These are phyloP conservation scores for Schlechtendalia chinensis DNA, from an alignment of 1,140 invertebrate genomes.

Conservation along the genomic window DNA sequence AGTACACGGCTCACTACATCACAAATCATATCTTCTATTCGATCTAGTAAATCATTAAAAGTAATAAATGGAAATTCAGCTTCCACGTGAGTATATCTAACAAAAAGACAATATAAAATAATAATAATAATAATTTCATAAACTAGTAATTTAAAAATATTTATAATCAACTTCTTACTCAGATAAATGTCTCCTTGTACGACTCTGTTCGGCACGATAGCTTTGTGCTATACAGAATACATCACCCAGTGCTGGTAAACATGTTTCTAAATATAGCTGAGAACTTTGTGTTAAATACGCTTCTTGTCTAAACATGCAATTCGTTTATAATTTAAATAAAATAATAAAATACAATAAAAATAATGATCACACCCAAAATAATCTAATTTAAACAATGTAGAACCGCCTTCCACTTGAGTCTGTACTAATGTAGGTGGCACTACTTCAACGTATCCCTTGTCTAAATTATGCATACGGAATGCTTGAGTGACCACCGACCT, in stretches of 20 bases:
- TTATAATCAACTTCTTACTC: slow-evolving; percentile 67
- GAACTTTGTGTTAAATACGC: slow-evolving; percentile 97
- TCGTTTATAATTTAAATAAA: slow-evolving; percentile 28
- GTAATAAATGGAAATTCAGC: slow-evolving; percentile 94
- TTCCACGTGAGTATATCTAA: slow-evolving; percentile 92
- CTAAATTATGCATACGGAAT: slow-evolving; percentile 88
- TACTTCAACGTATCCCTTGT: slow-evolving; percentile 86
- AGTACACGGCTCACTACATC: slow-evolving; percentile 93
- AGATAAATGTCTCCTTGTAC: slow-evolving; percentile 93
- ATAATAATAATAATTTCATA: too few species aligned
- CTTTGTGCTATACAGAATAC: slow-evolving; percentile 97
- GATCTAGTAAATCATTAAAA: slow-evolving; percentile 87
- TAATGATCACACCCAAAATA: slow-evolving; percentile 80
- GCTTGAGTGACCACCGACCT: slow-evolving; percentile 84
- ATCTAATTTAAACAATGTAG: slow-evolving; percentile 93
- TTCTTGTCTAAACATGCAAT: slow-evolving; percentile 68
- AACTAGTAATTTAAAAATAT: too few species aligned
- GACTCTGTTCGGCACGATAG: slow-evolving; percentile 94
- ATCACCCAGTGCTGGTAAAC: slow-evolving; percentile 89
- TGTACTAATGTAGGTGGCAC: slow-evolving; percentile 94
- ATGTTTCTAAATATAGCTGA: slow-evolving; percentile 98
- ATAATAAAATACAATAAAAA: neutral
- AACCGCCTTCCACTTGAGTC: slow-evolving; percentile 95
- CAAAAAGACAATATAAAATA: too few species aligned
- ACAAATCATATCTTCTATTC: slow-evolving; percentile 91